phyloP scores from a whole-genome alignment of 1,140 invertebrate genomes.

The Ceratitis capitata region DNA sequence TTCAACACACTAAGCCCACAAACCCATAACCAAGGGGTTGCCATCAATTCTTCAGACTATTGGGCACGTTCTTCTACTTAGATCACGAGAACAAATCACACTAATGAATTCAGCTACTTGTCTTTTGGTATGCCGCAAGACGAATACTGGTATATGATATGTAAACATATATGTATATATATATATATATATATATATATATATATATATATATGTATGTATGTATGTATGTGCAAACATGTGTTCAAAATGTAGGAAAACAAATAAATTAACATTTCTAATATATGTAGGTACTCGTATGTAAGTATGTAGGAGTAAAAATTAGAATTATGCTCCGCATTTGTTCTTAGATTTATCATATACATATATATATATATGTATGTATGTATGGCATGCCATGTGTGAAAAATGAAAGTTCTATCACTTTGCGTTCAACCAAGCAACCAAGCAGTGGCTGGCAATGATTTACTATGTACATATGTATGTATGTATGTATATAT shows the following conservation, averaged over 20 bases:
- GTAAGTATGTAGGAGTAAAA: not conserved
- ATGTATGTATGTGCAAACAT: not conserved
- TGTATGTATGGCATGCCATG: not conserved
- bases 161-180: not conserved
- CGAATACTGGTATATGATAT: no score
- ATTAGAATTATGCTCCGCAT: not conserved
- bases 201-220: not conserved
- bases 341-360: no score
- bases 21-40: not conserved
- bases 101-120: conserved; percentile 2
- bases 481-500: no score
- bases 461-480: not conserved
- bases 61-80: not conserved
- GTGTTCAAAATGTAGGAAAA: no score
- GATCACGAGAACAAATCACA: not conserved
- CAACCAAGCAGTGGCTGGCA: not conserved
- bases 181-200: not conserved
- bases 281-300: not conserved
- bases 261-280: not conserved
- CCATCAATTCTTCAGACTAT: not conserved
- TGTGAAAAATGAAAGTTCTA: conserved; percentile 15
- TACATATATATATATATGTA: no score
- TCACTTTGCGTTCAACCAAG: conserved; percentile 8
- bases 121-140: not conserved
- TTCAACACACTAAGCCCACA: not conserved